Evolutionary conservation across 2,113 vertebrate species (phyloP), one percentile per base, ranked within the genome.

Genomic region (Otocyon megalotis): DNA sequence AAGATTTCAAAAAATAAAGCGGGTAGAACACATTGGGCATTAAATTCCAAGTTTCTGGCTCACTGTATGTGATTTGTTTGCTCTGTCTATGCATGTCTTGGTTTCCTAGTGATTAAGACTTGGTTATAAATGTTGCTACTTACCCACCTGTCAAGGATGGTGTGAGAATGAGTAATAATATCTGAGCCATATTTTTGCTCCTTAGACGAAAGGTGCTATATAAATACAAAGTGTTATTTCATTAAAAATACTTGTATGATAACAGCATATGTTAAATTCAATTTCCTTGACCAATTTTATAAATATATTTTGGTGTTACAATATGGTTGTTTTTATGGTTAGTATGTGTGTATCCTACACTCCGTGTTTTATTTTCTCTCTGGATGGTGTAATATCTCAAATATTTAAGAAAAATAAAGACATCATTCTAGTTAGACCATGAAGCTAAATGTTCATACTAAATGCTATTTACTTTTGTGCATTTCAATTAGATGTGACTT

Each of bases 221-320:
- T 98, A 98, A 98, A 98, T 97, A 97, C 79, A 80, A 96, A 98
- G 96, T 98, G 98, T 97, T 97, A 97, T 97, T 98, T 96, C 97
- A 98, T 98, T 97, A 97, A 96, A 98, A 96, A 93, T 97, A 94
- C 94, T 98, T 88, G 93, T 62, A 97, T 94, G 88, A 98, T 98
- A 96, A 96, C 96, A 98, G 97, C 98, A 98, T 98, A 98, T 98
- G 98, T 96, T 97, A 87, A 97, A 95, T 96, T 97, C 93, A 94
- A 77, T 97, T 98, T 97, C 85, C 97, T 98, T 98, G 98, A 98
- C 98, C 98, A 97, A 83, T 97, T 97, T 97, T 93, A 95, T 93
- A 98, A 97, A 98, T 97, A 97, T 96, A 94, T 97, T 97, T 97
- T 98, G 88, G 88, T 97, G 94, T 97, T 90, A 95, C 97, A 98